These are phyloP conservation scores for Mythimna lalbum DNA, from an alignment of 2,888 invertebrate species.

Conservation along the genomic window DNA sequence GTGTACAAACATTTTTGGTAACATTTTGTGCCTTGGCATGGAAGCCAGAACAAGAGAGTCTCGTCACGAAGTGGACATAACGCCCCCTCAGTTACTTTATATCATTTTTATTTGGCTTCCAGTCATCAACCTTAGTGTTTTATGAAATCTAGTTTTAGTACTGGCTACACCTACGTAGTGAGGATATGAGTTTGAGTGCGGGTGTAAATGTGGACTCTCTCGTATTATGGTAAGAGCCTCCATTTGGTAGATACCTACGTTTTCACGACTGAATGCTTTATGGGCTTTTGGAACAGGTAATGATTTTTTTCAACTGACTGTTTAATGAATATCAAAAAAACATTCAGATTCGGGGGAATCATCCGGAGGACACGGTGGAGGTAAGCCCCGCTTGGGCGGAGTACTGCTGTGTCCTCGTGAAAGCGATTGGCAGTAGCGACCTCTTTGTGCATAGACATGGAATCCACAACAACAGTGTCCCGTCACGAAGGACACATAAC, in stretches of 20 bases:
- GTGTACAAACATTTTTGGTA: slow-evolving; percentile 28
- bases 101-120: slow-evolving; percentile 41
- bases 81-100: slow-evolving; percentile 47
- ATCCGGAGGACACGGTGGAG: too few relatives aligned
- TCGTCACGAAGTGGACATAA: slow-evolving; percentile 56
- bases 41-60: slow-evolving; percentile 44
- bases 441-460: slow-evolving; percentile 23
- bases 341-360: too few relatives aligned
- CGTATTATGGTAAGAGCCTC: neutral
- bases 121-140: slow-evolving; percentile 44
- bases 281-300: too few relatives aligned
- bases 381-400: too few relatives aligned
- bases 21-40: slow-evolving; percentile 31
- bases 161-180: slow-evolving; percentile 5
- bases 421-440: too few relatives aligned
- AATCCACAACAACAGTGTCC: slow-evolving; percentile 42
- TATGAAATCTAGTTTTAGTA: slow-evolving; percentile 47
- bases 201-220: slow-evolving; percentile 1
- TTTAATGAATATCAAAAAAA: too few relatives aligned
- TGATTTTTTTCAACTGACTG: too few relatives aligned
- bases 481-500: slow-evolving; percentile 57
- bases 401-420: too few relatives aligned
- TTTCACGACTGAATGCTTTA: too few relatives aligned
- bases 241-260: neutral
- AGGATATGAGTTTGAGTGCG: slow-evolving; percentile 4